Conservation (phyloP, 2,888 invertebrate species). For the Baccha elongata region DNA sequence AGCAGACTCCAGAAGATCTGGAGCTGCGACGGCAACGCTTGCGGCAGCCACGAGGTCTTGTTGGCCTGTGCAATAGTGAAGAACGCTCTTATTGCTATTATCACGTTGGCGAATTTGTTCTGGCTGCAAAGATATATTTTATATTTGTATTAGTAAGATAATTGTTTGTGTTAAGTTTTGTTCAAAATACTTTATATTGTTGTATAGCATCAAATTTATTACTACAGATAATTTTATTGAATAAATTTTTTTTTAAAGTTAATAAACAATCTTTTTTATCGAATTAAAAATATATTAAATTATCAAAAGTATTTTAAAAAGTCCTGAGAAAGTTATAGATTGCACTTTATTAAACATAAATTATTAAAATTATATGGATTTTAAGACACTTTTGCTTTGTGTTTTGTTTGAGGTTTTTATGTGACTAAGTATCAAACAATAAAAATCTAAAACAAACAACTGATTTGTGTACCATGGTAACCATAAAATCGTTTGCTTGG, state of each 20-base stretch:
- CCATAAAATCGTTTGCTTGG: slow-evolving; percentile 24
- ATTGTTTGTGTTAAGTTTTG: no score
- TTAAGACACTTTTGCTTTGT: neutral
- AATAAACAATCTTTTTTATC: no score
- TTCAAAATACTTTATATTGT: no score
- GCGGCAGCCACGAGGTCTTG: slow-evolving; percentile 85
- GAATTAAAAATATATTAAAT: no score
- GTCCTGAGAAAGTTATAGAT: no score
- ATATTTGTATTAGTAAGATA: no score
- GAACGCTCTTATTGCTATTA: slow-evolving; percentile 91
- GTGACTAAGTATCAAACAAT: slow-evolving; percentile 7
- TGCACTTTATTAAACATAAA: no score
- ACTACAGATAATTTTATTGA: no score
- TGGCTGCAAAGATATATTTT: slow-evolving; percentile 83
- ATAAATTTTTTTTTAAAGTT: no score
- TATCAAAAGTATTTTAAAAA: no score
- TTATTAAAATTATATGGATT: no score
- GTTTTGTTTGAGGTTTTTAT: neutral
- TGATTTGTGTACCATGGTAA: slow-evolving; percentile 31
- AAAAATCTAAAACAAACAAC: slow-evolving; percentile 13
- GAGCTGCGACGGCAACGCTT: slow-evolving; percentile 93
- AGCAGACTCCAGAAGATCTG: slow-evolving; percentile 91
- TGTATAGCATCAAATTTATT: no score
- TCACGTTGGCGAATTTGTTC: slow-evolving; percentile 88
- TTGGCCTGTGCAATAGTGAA: slow-evolving; percentile 93